Conservation (phyloP, 1,140 invertebrate species). For the Doryteuthis pealeii region DNA sequence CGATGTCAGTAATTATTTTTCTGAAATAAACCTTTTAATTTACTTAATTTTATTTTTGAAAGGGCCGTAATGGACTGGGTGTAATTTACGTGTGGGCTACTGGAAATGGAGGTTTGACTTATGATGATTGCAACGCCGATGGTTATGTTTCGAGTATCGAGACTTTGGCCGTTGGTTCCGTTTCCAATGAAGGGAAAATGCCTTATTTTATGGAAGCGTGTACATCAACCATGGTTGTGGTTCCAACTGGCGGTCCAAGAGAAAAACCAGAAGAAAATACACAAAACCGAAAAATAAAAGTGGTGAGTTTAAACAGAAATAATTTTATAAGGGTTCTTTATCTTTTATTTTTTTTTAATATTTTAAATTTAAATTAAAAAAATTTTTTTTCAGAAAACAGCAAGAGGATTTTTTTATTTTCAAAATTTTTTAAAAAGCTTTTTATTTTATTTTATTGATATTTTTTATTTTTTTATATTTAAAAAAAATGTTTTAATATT, state of each 20-base stretch:
- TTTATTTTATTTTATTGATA: too few species aligned
- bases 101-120: conserved; percentile 60
- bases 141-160: conserved; percentile 61
- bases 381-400: too few species aligned
- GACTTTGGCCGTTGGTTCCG: conserved; percentile 58
- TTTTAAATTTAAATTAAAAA: too few species aligned
- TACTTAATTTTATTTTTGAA: too few species aligned
- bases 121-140: conserved; percentile 61
- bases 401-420: too few species aligned
- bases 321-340: background rate
- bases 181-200: conserved; percentile 49
- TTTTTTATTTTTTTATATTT: too few species aligned
- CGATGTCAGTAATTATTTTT: too few species aligned
- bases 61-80: conserved; percentile 60
- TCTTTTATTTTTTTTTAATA: background rate
- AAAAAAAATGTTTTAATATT: too few species aligned
- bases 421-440: too few species aligned
- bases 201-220: conserved; percentile 61
- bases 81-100: conserved; percentile 62
- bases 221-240: conserved; percentile 58
- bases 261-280: conserved; percentile 22
- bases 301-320: conserved; percentile 34
- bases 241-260: conserved; percentile 56
- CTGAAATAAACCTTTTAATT: too few species aligned
- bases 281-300: conserved; percentile 41